phyloP scores from a whole-genome alignment of 2,888 invertebrate species.

The Oscheius sp. region DNA sequence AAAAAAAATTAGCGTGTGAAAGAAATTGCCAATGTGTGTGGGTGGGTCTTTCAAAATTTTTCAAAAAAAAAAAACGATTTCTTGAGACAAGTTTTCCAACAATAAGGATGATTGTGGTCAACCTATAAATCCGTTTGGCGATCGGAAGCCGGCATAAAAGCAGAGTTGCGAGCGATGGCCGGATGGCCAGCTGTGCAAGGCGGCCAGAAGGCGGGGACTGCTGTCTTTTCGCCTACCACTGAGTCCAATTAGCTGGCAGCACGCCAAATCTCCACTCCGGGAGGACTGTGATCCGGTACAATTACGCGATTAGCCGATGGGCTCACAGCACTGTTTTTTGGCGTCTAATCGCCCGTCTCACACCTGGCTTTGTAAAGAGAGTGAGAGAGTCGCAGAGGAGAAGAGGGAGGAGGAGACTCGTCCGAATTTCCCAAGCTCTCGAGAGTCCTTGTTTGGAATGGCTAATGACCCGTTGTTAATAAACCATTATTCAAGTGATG shows the following conservation, averaged over 20 bases:
- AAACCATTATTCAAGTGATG: no score
- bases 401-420: no score
- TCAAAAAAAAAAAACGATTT: not conserved
- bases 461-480: no score
- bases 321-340: not conserved
- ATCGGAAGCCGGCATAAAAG: conserved; percentile 27
- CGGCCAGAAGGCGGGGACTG: conserved; percentile 27
- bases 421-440: no score
- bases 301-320: not conserved
- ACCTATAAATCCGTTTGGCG: conserved; percentile 20
- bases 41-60: not conserved
- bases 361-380: not conserved
- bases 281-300: conserved; percentile 6
- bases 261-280: not conserved
- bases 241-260: conserved; percentile 23
- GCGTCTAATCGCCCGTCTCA: not conserved
- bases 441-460: no score
- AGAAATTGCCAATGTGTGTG: not conserved
- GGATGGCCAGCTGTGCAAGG: conserved; percentile 28
- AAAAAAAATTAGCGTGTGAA: not conserved
- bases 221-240: conserved; percentile 28
- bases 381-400: not conserved
- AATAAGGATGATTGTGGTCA: no score
- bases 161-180: conserved; percentile 29
- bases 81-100: not conserved